These are phyloP conservation scores for Pyrocephalus nanus DNA, from an alignment of 2,797 vertebrate genomes.

Conservation along the genomic window DNA sequence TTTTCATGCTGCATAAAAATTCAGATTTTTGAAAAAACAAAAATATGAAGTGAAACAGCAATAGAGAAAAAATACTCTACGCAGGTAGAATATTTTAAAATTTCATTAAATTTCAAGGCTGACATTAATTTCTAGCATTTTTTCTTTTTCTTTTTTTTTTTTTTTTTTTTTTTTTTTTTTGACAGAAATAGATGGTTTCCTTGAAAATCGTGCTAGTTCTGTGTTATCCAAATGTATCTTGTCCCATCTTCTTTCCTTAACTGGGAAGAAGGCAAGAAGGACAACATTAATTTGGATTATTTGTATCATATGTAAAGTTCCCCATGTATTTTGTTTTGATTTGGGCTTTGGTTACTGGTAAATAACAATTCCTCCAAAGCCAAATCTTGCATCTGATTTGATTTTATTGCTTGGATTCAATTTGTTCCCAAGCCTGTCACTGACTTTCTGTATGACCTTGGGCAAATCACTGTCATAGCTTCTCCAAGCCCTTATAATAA, in stretches of 20 bases:
- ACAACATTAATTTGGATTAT: not conserved
- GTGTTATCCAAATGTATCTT: constrained; percentile 27
- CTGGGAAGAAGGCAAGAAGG: not conserved
- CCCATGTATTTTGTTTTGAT: not conserved
- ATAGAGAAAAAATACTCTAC: not conserved
- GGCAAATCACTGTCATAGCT: constrained; percentile 21
- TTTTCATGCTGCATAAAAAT: not conserved
- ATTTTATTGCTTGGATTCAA: constrained; percentile 9
- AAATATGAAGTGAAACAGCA: not conserved
- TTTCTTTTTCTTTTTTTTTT: not conserved
- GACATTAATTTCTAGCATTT: not conserved
- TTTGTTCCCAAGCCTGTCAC: not conserved
- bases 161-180: not conserved
- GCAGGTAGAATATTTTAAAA: not conserved
- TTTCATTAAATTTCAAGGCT: not conserved
- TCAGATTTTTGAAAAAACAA: constrained; percentile 8
- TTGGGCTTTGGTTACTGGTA: not conserved
- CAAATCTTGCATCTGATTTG: constrained; percentile 8
- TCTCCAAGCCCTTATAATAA: constrained; percentile 22
- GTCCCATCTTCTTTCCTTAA: not conserved
- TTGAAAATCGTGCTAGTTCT: constrained; percentile 17
- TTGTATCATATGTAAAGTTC: not conserved
- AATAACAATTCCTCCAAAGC: constrained; percentile 16
- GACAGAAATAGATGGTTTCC: constrained; percentile 1
- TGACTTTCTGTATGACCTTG: constrained; percentile 39